Evolutionary conservation across 2,888 invertebrate genomes (phyloP), one percentile per base, ranked within the genome.

Genomic region (Melipona bicolor): DNA sequence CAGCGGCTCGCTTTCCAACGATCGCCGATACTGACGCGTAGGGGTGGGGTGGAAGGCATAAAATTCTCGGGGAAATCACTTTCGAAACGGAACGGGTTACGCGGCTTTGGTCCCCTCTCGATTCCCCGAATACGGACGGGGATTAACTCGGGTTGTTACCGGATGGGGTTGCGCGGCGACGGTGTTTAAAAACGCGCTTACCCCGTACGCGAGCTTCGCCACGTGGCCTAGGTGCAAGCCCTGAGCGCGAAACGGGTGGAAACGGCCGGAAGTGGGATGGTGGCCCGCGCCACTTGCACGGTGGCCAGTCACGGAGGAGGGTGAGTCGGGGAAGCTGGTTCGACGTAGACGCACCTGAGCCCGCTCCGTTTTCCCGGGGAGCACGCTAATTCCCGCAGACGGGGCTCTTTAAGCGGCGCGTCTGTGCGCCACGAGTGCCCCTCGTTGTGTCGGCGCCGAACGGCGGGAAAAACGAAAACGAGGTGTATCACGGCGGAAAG

Each of bases 341-440:
- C 85, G 87, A 87, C 88, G 83, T 85, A 87, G 88, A 88, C 86
- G 86, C 92, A 93, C 93, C 92, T 92, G 92, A 93, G 92, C 84
- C 91, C 76, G 86, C 85, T 71, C 81, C 81, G 83, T 87, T 89
- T 87, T 17, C 85, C 87, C 9, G 43, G 43, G 83, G 87, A 88
- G 89, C 90, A 90, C 83, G 89, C 90, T 92, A 92, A 92, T 92
- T 93, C 90, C 88, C 89, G 85, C 90, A 90, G 91, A 91, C 89
- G 86, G 79, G 88, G 81, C 77, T 87, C 90, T 91, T 92, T 91
- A 92, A 91, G 88, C 90, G 84, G 84, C 87, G 84, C 87, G 86
- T 87, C 88, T 79, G 79, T 72, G 77, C 73, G 52, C 62, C 56
- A 65, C 81, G 78, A 70, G 69, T 81, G 81, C 79, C 85, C 80